Evolutionary conservation across 2,113 vertebrate species (phyloP).

Genomic region (Callipepla squamata): DNA sequence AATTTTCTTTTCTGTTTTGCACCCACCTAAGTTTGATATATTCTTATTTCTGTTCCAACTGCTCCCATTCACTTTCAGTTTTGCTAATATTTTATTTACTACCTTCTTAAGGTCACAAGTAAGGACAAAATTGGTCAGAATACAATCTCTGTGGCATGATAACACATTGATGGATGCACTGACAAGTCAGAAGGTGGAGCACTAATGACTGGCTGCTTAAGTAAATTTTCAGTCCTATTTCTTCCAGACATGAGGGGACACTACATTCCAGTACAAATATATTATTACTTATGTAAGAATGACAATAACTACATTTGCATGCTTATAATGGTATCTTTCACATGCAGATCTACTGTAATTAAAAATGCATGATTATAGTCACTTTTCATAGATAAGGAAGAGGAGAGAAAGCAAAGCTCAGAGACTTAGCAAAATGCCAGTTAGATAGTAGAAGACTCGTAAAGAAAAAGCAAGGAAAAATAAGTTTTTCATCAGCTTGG

Average conservation of each 20-base stretch:
- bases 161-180: neutral
- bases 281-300: neutral
- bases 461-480: neutral
- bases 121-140: neutral
- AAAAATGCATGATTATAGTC: neutral
- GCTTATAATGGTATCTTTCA: neutral
- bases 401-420: neutral
- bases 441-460: accelerated
- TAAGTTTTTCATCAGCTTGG: neutral
- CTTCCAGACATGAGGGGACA: neutral
- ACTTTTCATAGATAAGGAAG: neutral
- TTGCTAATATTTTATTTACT: conserved; percentile 30
- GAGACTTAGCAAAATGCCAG: neutral
- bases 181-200: conserved; percentile 31
- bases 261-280: neutral
- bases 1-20: neutral
- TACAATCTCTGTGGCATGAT: neutral
- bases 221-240: conserved; percentile 4
- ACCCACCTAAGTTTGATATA: neutral
- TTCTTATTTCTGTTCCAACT: neutral
- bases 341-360: neutral
- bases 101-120: neutral
- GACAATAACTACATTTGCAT: neutral
- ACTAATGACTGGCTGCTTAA: neutral
- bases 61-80: neutral